phyloP scores from a whole-genome alignment of 2,888 invertebrate genomes.

The Acanthopleura granulata region DNA sequence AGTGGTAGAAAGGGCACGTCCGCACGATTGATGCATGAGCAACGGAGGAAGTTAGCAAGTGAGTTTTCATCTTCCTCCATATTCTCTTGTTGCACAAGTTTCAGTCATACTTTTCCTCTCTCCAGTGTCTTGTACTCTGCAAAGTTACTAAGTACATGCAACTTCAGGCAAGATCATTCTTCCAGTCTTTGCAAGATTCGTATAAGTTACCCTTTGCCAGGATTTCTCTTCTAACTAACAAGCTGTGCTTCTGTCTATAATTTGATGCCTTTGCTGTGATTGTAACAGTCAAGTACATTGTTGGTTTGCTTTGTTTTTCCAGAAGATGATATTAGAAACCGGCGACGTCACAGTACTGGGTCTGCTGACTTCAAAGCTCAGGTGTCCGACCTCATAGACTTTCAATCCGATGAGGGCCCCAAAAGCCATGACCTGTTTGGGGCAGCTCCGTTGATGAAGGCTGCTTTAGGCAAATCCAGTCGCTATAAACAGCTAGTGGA shows the following conservation, averaged over 20 bases:
- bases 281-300: background rate
- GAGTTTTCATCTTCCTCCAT: background rate
- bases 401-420: constrained; percentile 23
- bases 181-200: background rate
- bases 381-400: constrained; percentile 21
- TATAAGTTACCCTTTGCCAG: constrained; percentile 18
- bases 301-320: constrained; percentile 5
- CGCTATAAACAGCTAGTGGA: constrained; percentile 82
- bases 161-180: no score
- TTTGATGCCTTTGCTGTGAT: background rate
- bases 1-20: constrained; percentile 1
- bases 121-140: background rate
- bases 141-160: background rate
- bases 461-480: constrained; percentile 73
- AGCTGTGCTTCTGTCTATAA: background rate
- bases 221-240: background rate
- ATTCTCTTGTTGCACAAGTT: constrained; percentile 2
- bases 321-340: constrained; percentile 30
- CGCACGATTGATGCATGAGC: constrained; percentile 11
- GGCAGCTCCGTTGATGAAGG: constrained; percentile 49
- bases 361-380: constrained; percentile 22
- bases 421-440: constrained; percentile 50
- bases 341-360: constrained; percentile 24
- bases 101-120: background rate
- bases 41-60: constrained; percentile 15